Conservation (phyloP, 1,140 invertebrate species). For the Sycobia sp. region DNA sequence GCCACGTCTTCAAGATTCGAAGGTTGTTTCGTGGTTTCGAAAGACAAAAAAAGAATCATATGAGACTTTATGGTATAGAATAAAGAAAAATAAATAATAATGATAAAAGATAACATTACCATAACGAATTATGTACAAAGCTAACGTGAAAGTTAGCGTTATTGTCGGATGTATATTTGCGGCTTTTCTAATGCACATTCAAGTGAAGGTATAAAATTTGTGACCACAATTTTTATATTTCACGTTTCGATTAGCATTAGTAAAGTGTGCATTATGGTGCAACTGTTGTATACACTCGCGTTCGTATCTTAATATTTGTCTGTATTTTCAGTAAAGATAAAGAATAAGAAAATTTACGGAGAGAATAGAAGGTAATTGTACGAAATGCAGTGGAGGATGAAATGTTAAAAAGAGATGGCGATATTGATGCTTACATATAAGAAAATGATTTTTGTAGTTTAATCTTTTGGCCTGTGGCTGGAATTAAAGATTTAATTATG, state of each 20-base stretch:
- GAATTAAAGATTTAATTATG: constrained; percentile 3
- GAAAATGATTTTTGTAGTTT: constrained; percentile 9
- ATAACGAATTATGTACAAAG: constrained; percentile 21
- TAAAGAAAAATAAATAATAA: constrained; percentile 2
- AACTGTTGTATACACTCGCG: constrained; percentile 6
- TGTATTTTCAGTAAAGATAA: constrained; percentile 2
- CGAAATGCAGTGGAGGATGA: background rate
- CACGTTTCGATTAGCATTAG: too few species aligned
- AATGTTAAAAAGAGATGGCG: background rate
- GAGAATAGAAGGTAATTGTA: too few species aligned
- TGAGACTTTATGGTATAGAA: background rate
- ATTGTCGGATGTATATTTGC: background rate
- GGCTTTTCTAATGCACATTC: too few species aligned
- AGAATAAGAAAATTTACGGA: too few species aligned
- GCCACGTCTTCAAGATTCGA: constrained; percentile 19
- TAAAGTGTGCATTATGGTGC: too few species aligned
- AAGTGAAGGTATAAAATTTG: too few species aligned
- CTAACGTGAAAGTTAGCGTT: background rate
- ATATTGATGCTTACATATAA: background rate
- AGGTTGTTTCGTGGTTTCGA: background rate
- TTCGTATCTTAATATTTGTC: constrained; percentile 7
- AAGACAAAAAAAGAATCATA: constrained; percentile 14
- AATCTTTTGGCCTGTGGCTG: constrained; percentile 9
- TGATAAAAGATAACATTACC: too few species aligned
- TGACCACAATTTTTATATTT: too few species aligned